Evolutionary conservation across 2,888 invertebrate species (phyloP), one percentile per base, ranked within the genome.

Genomic region (Polyommatus icarus): DNA sequence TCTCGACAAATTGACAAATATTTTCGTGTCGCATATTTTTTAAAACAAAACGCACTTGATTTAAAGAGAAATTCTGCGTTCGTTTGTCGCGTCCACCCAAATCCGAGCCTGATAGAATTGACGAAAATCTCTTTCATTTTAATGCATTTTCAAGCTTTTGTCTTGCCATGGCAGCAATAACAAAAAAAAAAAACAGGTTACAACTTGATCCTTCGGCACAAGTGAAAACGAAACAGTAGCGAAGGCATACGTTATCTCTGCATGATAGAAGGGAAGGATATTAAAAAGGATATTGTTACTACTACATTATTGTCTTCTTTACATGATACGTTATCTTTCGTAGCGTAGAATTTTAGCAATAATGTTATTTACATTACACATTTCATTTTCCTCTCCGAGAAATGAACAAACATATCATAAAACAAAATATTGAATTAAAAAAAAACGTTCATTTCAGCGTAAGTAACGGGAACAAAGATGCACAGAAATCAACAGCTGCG

Each of bases 1-100:
- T 71, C 71, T 72, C 72, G 20, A 20, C 40, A 72, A 72, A 72
- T 72, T 72, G 72, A 72, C 72, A 72, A 40, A 72, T 72, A 72
- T 72, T 72, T 72, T 72, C 20, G 15, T 36, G 40, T 40, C n/a
- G 36, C n/a, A 40, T 36, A 40, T 72, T 40, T 72, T 71, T 40
- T 40, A 4, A 40, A 72, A 72, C 8, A 72, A 46, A 32, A n/a
- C n/a, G n/a, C 72, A 72, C 72, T 72, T 32, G 40, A n/a, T 72
- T 72, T 10, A 40, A 32, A 36, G 36, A 32, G 20, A n/a, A 40
- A 36, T 32, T 71, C 54, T 71, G 71, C 15, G n/a, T 72, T 67
- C 29, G 29, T 67, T 67, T 67, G 67, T 67, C 29, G 29, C 24
- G 61, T 67, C 61, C 29, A 18, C 15, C 32, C 67, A 67, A 29